phyloP scores from a whole-genome alignment of 2,888 invertebrate genomes.

The Chrysomela aeneicollis region DNA sequence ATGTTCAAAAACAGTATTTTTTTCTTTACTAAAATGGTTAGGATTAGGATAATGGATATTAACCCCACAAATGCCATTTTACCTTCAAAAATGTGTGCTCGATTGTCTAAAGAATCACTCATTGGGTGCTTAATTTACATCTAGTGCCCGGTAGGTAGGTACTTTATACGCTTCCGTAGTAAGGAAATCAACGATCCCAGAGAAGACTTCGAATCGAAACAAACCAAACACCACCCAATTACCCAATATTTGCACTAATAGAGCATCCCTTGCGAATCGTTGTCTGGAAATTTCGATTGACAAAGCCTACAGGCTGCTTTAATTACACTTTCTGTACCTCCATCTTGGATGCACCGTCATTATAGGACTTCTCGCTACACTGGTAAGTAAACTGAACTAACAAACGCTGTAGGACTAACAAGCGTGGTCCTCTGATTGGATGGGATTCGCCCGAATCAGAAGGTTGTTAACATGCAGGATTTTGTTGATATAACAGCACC shows the following conservation, averaged over 20 bases:
- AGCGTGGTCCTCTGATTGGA: neutral
- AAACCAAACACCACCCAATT: neutral
- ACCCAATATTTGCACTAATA: neutral
- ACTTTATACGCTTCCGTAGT: too few species aligned
- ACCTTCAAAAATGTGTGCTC: too few species aligned
- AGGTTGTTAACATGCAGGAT: neutral
- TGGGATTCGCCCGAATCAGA: neutral
- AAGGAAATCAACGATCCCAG: too few species aligned
- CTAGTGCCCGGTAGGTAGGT: too few species aligned
- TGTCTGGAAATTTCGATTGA: constrained; percentile 27
- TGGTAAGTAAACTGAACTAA: neutral
- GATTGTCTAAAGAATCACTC: too few species aligned
- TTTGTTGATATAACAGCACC: neutral
- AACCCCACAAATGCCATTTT: too few species aligned
- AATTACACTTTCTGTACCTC: constrained; percentile 16
- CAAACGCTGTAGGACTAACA: neutral
- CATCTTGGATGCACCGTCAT: constrained; percentile 10
- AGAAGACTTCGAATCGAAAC: neutral
- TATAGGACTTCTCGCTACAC: neutral
- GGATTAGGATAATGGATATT: too few species aligned
- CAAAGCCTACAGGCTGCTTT: constrained; percentile 22
- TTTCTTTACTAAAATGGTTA: too few species aligned
- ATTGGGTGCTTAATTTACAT: too few species aligned
- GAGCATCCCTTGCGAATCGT: neutral
- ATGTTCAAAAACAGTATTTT: too few species aligned